Evolutionary conservation across 2,888 invertebrate genomes (phyloP).

Genomic region (Nematopogon swammerdamellus): DNA sequence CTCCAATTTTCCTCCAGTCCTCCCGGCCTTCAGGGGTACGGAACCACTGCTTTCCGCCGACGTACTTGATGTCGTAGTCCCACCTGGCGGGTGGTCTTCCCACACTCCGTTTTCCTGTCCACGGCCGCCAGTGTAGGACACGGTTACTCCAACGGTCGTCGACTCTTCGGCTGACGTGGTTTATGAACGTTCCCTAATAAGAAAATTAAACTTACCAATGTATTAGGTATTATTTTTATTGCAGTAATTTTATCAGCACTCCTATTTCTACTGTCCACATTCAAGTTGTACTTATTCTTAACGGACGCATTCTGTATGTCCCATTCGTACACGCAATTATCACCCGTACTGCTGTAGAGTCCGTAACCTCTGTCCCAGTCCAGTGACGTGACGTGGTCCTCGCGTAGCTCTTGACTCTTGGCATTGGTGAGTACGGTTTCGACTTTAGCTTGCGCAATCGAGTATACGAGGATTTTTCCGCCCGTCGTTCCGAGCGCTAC

Average conservation of each 20-base stretch:
- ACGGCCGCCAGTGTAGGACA: too few relatives aligned
- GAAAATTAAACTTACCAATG: slow-evolving; percentile 26
- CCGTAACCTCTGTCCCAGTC: slow-evolving; percentile 56
- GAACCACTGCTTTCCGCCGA: too few relatives aligned
- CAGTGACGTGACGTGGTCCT: slow-evolving; percentile 35
- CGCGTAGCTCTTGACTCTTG: slow-evolving; percentile 30
- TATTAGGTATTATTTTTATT: slow-evolving; percentile 58
- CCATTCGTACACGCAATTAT: slow-evolving; percentile 55
- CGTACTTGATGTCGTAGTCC: too few relatives aligned
- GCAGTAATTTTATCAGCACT: slow-evolving; percentile 51
- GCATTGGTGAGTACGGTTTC: slow-evolving; percentile 55
- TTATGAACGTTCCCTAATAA: too few relatives aligned
- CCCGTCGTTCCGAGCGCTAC: slow-evolving; percentile 71
- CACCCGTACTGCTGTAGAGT: slow-evolving; percentile 50
- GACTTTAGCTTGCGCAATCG: slow-evolving; percentile 61
- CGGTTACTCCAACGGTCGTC: too few relatives aligned
- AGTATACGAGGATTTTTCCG: slow-evolving; percentile 71
- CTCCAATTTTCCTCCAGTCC: too few relatives aligned
- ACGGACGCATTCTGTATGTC: slow-evolving; percentile 42
- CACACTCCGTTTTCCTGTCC: too few relatives aligned
- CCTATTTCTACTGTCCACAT: slow-evolving; percentile 65
- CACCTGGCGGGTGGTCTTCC: too few relatives aligned
- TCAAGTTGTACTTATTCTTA: slow-evolving; percentile 46
- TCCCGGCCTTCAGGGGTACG: too few relatives aligned
- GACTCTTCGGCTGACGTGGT: too few relatives aligned